Base-by-base conservation (phyloP, 2,113 vertebrate genomes). In the Hemicordylus capensis region DNA sequence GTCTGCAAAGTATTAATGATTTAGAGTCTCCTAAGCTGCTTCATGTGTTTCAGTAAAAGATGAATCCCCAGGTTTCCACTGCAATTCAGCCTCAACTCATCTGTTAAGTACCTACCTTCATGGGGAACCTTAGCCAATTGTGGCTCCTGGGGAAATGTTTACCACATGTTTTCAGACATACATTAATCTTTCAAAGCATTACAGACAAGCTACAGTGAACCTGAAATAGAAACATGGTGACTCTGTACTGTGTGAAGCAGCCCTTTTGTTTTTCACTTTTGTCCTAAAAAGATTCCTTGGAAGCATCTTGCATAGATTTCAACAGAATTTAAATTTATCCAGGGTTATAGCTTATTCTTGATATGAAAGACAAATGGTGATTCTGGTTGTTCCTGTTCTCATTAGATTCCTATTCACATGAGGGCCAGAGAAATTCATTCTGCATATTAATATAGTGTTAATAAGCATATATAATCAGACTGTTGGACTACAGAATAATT, bases 381-480 rank as follows among this genome's bases (percentile, higher is more conserved):
- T 64, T 84, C 85, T 87, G 1, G 81, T 86, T 82, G 54, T 85
- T n/a, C 74, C 44, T 46, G 22, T 0, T 76, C 34, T 56, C n/a
- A 56, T 26, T 39, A 54, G 31, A 20, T 31, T 34, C 0, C 4
- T 63, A 81, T 31, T 75, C 12, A 31, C 51, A 24, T 28, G 37
- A 15, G 39, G 48, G 70, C 56, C 37, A 87, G 86, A 67, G 37
- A 88, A 31, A 67, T 2, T n/a, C n/a, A n/a, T n/a, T n/a, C n/a
- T n/a, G n/a, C n/a, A n/a, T n/a, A n/a, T n/a, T n/a, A n/a, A n/a
- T n/a, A n/a, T n/a, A n/a, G n/a, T n/a, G n/a, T n/a, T n/a, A n/a
- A n/a, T n/a, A n/a, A n/a, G n/a, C n/a, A n/a, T n/a, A n/a, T n/a
- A 15, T 24, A 83, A 26, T 9, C 56, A 74, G 20, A 5, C 11